Evolutionary conservation across 2,888 invertebrate genomes (phyloP), one percentile per base, ranked within the genome.

Genomic region (Luperina testacea): DNA sequence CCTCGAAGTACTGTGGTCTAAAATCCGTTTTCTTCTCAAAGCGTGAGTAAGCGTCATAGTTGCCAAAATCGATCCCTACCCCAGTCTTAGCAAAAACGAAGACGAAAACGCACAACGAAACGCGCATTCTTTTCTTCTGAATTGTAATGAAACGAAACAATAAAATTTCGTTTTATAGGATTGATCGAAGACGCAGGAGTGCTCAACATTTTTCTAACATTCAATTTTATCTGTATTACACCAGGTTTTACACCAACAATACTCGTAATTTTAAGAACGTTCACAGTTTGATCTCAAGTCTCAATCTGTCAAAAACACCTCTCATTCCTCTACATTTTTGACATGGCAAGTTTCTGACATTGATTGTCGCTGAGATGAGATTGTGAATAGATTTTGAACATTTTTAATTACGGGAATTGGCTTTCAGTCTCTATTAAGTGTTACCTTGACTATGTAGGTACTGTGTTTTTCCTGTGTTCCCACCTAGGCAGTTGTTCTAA

Each of bases 101-200:
- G 38, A 91, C 59, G 38, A 91, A 72, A n/a, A 90, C 64, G 76
- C 85, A 80, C 48, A 84, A 68, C 20, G 89, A 74, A 64, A 89
- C 63, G 24, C 78, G 83, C 94, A 93, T 93, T 87, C 86, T 91
- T 87, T 42, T 45, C 9, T 81, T 78, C 73, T 70, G 76, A 83
- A 83, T 42, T 17, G 38, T 67, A 70, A 45, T 72, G 57, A 76
- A 75, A 59, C 8, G 27, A 53, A 24, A 32, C 69, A 57, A 17
- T n/a, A 8, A 20, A 42, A 27, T 67, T 70, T 45, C 61, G 77
- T 78, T 78, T 71, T 89, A 83, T 78, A 83, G 27, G 42, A 32
- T 7, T 57, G 45, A 32, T 27, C 0, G 20, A 42, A 68, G 42
- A 42, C 45, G 0, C 84, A 89, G 88, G 61, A n/a, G 69, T 75